Conservation (phyloP, 2,113 vertebrate genomes). For the Probosciger aterrimus region DNA sequence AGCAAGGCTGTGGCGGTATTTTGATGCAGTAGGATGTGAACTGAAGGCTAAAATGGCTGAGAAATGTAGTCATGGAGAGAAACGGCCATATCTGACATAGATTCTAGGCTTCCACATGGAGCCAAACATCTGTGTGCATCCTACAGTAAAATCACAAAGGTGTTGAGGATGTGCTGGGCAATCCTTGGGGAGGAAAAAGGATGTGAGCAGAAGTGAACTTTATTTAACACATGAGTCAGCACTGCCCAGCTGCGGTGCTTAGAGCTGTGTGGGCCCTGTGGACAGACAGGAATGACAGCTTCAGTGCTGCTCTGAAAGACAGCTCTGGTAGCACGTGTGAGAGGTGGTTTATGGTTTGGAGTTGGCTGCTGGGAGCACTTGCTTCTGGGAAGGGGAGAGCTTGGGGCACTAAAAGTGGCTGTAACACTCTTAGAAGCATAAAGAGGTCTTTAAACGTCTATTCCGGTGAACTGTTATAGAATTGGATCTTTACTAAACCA, state of each 20-base stretch:
- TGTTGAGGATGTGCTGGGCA: not conserved
- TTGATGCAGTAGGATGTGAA: not conserved
- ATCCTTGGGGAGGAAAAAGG: not conserved
- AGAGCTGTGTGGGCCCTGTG: accelerated
- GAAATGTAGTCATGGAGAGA: not conserved
- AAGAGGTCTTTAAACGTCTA: not conserved
- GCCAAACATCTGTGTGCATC: not conserved
- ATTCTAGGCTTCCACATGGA: accelerated
- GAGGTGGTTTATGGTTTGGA: not conserved
- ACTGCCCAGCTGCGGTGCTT: not conserved
- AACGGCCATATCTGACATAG: accelerated
- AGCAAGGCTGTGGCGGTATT: not conserved
- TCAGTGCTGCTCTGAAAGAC: not conserved
- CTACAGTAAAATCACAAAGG: not conserved
- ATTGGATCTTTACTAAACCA: not conserved
- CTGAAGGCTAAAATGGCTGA: not conserved
- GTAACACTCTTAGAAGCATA: not conserved
- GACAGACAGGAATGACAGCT: not conserved
- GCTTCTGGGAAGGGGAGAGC: too few relatives aligned
- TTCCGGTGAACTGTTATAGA: not conserved
- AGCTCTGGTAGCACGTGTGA: accelerated
- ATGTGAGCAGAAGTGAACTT: not conserved
- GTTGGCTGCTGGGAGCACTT: not conserved
- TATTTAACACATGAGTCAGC: not conserved
- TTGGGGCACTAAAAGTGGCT: too few relatives aligned